Percentiles rank a stretch among this genome's conserved stretches.
phyloP scores from a whole-genome alignment of 2,113 vertebrate species.

The Montifringilla adamsi region DNA sequence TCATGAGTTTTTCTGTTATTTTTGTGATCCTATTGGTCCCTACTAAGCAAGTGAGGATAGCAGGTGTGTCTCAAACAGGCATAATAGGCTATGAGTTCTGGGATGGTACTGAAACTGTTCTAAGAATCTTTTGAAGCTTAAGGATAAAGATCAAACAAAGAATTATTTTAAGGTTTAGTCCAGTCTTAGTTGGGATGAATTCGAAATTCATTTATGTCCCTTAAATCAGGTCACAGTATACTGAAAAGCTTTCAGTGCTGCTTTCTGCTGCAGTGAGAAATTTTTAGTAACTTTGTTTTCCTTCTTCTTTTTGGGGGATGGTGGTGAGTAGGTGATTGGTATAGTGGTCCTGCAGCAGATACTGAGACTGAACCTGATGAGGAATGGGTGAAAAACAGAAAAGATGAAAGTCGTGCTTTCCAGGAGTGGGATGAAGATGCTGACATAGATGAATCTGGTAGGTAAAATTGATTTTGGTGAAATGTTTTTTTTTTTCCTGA shows the following conservation, averaged over 20 bases:
- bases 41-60: neutral
- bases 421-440: constrained; percentile 97
- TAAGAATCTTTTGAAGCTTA: neutral
- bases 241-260: neutral
- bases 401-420: constrained; percentile 88
- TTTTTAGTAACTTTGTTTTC: neutral
- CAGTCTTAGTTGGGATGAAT: neutral
- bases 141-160: neutral
- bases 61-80: neutral
- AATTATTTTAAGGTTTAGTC: neutral
- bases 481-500: neutral
- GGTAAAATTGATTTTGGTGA: neutral
- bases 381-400: constrained; percentile 86
- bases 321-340: constrained; percentile 82
- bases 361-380: constrained; percentile 87
- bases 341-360: constrained; percentile 81
- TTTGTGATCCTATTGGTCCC: neutral
- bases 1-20: neutral
- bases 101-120: neutral
- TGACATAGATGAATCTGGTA: constrained; percentile 95
- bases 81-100: neutral
- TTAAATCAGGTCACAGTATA: neutral
- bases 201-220: neutral
- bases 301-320: neutral
- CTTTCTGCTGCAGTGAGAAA: neutral